Evolutionary conservation across 2,797 vertebrate species (phyloP).

Genomic region (Pseudochirops cupreus): DNA sequence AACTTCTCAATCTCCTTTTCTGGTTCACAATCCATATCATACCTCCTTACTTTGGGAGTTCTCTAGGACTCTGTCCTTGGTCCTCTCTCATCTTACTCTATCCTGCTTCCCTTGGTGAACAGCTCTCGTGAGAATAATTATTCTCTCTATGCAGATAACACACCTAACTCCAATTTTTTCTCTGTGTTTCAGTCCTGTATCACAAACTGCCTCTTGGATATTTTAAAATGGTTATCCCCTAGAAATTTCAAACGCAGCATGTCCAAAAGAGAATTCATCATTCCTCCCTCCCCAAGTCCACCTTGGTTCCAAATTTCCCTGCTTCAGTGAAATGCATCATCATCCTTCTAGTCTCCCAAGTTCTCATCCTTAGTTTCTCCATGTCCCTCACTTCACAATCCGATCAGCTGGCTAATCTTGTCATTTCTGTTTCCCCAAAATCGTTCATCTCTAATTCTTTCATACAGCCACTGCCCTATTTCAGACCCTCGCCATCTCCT

Average conservation of each 20-base stretch:
- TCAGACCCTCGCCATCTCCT: too few species aligned
- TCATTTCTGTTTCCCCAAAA: too few species aligned
- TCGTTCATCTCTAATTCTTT: too few species aligned
- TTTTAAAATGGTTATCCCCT: not conserved
- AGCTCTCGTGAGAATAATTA: not conserved
- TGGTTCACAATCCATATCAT: not conserved
- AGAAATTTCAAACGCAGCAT: not conserved
- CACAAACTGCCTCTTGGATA: not conserved
- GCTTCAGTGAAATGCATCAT: too few species aligned
- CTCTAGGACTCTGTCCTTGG: not conserved
- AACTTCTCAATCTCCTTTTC: not conserved
- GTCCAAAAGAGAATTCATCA: not conserved
- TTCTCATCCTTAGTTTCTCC: too few species aligned
- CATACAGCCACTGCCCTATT: too few species aligned
- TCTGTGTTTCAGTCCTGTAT: not conserved
- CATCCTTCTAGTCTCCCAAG: too few species aligned
- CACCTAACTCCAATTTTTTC: not conserved
- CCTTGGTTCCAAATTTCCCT: too few species aligned
- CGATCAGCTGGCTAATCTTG: too few species aligned
- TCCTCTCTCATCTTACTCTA: not conserved
- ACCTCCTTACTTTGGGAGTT: not conserved
- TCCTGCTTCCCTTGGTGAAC: not conserved
- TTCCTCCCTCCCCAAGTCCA: not conserved
- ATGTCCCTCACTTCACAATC: too few species aligned
- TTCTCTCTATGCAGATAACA: not conserved